Evolutionary conservation across 2,113 vertebrate species (phyloP).

Genomic region (Hyperopisus bebe): DNA sequence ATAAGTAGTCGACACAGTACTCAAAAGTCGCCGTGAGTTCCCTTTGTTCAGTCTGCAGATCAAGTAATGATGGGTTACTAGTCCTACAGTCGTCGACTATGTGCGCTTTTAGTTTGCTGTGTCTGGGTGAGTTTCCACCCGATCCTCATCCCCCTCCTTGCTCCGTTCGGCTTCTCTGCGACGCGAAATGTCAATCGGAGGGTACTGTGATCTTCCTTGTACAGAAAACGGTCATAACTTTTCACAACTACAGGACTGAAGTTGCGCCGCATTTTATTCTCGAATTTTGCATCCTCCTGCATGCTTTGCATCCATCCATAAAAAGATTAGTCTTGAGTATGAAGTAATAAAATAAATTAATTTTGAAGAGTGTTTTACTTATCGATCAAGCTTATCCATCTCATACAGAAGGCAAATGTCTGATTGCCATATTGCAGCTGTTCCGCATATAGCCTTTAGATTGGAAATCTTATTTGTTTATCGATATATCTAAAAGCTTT

Average conservation of each 20-base stretch:
- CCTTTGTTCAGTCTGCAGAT: not conserved
- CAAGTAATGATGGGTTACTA: not conserved
- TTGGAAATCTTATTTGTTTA: not conserved
- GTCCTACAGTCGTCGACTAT: not conserved
- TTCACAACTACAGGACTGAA: not conserved
- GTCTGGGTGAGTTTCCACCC: not conserved
- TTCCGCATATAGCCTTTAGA: not conserved
- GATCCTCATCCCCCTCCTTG: conserved; percentile 18
- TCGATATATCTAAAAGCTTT: no score
- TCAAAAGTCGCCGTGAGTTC: not conserved
- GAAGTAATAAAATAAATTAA: not conserved
- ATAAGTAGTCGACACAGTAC: not conserved
- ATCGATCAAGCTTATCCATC: not conserved
- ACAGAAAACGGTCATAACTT: not conserved
- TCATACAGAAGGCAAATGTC: not conserved
- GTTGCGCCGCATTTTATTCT: not conserved
- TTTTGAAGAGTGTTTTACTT: not conserved
- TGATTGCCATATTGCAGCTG: not conserved
- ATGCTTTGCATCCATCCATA: not conserved
- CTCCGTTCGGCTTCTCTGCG: conserved; percentile 26
- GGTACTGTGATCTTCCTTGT: not conserved
- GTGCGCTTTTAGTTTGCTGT: not conserved
- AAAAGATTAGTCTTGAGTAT: not conserved
- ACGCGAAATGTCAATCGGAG: not conserved
- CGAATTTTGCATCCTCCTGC: not conserved